phyloP scores from a whole-genome alignment of 2,888 invertebrate genomes.

The Scaptomyza parva region DNA sequence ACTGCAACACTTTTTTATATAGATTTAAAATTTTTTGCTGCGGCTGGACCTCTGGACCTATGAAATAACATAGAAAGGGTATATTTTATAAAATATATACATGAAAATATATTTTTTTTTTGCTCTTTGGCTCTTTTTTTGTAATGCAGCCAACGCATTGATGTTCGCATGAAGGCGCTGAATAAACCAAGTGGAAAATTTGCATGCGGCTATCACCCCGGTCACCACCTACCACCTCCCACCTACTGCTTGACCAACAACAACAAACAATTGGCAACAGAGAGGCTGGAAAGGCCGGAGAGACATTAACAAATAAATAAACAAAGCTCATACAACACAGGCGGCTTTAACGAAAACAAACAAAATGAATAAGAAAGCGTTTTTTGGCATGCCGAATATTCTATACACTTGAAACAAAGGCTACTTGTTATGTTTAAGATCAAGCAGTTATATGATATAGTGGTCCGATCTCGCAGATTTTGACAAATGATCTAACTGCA shows the following conservation, averaged over 20 bases:
- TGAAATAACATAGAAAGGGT: constrained; percentile 33
- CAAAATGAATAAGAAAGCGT: too few species aligned
- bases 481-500: too few species aligned
- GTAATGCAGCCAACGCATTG: constrained; percentile 54
- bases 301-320: constrained; percentile 53
- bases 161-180: constrained; percentile 83
- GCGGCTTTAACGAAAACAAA: constrained; percentile 59
- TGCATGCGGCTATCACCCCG: constrained; percentile 70
- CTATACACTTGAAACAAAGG: too few species aligned
- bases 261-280: constrained; percentile 1
- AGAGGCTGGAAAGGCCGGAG: neutral
- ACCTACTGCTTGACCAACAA: constrained; percentile 14
- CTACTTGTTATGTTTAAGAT: too few species aligned
- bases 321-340: constrained; percentile 33
- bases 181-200: constrained; percentile 83
- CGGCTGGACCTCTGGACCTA: constrained; percentile 6
- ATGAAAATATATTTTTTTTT: constrained; percentile 13
- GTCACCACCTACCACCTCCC: too few species aligned
- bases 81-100: constrained; percentile 27
- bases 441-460: too few species aligned
- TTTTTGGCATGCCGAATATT: too few species aligned
- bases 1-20: neutral
- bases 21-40: neutral
- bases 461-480: too few species aligned
- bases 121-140: constrained; percentile 40